A percentile compares a stretch with the other conserved stretches of the same genome.
These are phyloP conservation scores for Drosophila mulleri DNA, from an alignment of 2,888 invertebrate genomes.

Conservation along the genomic window DNA sequence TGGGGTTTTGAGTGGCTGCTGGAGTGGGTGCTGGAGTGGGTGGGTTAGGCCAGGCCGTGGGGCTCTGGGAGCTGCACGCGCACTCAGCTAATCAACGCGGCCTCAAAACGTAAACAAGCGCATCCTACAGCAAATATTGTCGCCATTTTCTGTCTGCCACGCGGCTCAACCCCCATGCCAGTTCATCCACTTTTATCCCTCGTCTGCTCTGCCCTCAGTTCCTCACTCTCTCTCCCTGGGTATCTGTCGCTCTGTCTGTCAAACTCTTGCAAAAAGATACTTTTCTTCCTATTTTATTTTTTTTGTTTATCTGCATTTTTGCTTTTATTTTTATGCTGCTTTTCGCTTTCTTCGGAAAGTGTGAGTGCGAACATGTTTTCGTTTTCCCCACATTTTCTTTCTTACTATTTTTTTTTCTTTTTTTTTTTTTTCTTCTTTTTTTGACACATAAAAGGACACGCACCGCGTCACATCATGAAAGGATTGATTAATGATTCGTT, in stretches of 20 bases:
- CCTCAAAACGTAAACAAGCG: slow-evolving; percentile 79
- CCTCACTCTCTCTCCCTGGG: slow-evolving; percentile 3
- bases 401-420: slow-evolving; percentile 68
- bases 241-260: slow-evolving; percentile 69
- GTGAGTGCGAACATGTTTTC: slow-evolving; percentile 70
- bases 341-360: slow-evolving; percentile 67
- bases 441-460: slow-evolving; percentile 84
- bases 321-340: slow-evolving; percentile 43
- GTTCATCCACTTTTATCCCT: slow-evolving; percentile 44
- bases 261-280: slow-evolving; percentile 69
- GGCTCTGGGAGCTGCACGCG: slow-evolving; percentile 30
- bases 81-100: slow-evolving; percentile 75
- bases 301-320: slow-evolving; percentile 27
- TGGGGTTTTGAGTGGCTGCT: slow-evolving; percentile 15
- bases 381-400: slow-evolving; percentile 60
- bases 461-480: slow-evolving; percentile 85
- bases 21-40: not conserved
- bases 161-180: slow-evolving; percentile 27
- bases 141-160: slow-evolving; percentile 78
- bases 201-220: not conserved
- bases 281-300: slow-evolving; percentile 53
- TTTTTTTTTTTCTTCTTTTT: slow-evolving; percentile 56
- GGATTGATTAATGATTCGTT: slow-evolving; percentile 85
- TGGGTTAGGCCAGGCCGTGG: not conserved
- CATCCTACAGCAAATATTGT: slow-evolving; percentile 76